A percentile compares a stretch with the other conserved stretches of the same genome.
Conservation (phyloP, 2,888 invertebrate genomes). For the Acronicta psi region DNA sequence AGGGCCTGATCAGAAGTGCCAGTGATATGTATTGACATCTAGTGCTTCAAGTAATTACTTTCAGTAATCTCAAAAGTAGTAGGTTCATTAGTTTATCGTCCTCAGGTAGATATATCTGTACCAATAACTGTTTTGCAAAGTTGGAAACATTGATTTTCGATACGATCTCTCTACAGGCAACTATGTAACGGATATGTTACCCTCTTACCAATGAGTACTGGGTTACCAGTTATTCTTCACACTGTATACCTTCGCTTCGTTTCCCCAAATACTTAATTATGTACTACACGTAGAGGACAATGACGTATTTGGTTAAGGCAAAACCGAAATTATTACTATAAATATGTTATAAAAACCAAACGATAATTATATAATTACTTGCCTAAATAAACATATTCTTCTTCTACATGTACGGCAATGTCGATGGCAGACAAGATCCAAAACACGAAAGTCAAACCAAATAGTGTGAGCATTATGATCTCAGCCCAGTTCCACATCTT, state of each 20-base stretch:
- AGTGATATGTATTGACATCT: conserved; percentile 15
- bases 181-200: too few species aligned
- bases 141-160: too few species aligned
- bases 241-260: too few species aligned
- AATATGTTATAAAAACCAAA: too few species aligned
- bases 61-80: conserved; percentile 5
- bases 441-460: conserved; percentile 89
- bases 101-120: neutral
- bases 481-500: conserved; percentile 91
- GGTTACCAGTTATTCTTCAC: too few species aligned
- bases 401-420: conserved; percentile 60
- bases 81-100: conserved; percentile 3
- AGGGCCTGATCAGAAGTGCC: conserved; percentile 7
- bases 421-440: conserved; percentile 90
- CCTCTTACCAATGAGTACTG: too few species aligned
- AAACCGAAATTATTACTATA: neutral
- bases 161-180: too few species aligned
- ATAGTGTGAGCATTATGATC: conserved; percentile 88
- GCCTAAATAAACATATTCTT: conserved; percentile 38
- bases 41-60: conserved; percentile 13
- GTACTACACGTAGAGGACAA: too few species aligned
- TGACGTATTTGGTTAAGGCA: too few species aligned
- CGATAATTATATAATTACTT: neutral
- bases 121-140: too few species aligned
- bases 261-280: too few species aligned